phyloP scores from a whole-genome alignment of 2,113 vertebrate genomes.

The Gnathochromis pfefferi region DNA sequence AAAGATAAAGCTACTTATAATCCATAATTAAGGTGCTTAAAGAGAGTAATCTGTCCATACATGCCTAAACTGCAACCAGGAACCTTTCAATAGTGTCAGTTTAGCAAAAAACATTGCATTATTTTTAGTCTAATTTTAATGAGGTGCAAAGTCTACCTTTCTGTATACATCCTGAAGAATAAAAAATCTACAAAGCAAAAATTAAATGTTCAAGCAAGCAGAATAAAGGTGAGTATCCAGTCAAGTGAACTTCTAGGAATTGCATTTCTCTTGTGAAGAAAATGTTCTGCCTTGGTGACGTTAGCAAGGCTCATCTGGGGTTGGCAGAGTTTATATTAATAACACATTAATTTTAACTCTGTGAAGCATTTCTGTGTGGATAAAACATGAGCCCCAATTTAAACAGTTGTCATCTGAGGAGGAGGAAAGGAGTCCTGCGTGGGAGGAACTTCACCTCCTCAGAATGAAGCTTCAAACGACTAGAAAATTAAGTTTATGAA shows the following conservation, averaged over 20 bases:
- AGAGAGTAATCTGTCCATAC: neutral
- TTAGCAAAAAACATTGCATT: neutral
- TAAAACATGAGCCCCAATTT: slow-evolving; percentile 25
- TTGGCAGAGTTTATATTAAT: neutral
- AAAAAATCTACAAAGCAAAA: neutral
- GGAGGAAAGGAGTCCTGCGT: slow-evolving; percentile 4
- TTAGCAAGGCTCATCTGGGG: neutral
- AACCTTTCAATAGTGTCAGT: neutral
- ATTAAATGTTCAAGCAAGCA: neutral
- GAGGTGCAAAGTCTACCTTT: neutral
- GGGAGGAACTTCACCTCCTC: slow-evolving; percentile 2
- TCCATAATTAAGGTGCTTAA: neutral
- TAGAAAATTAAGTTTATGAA: neutral
- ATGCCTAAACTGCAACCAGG: neutral
- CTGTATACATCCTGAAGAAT: neutral
- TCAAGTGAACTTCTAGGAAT: neutral
- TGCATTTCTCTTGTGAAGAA: neutral
- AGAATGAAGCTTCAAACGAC: neutral
- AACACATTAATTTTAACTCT: neutral
- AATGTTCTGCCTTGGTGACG: neutral
- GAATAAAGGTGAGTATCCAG: neutral
- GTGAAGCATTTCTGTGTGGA: neutral
- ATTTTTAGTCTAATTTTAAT: no score
- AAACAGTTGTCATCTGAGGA: slow-evolving; percentile 19
- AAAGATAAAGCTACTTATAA: neutral